Percentiles rank a stretch among this genome's conserved stretches.
phyloP scores from a whole-genome alignment of 2,888 invertebrate genomes.

The Cactoblastis cactorum region DNA sequence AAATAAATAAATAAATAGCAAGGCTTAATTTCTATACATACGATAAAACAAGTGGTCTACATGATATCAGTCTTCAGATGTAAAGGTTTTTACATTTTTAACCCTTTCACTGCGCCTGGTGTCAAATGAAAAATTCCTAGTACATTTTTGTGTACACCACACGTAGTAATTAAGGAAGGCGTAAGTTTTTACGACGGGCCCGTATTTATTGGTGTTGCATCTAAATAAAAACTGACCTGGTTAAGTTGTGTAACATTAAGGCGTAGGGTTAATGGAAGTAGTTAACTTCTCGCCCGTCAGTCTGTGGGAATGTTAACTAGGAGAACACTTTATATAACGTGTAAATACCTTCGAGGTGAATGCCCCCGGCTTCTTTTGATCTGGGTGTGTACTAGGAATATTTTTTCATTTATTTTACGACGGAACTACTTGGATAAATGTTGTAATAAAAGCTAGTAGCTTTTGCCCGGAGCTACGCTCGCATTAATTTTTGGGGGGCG shows the following conservation, averaged over 20 bases:
- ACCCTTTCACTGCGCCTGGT: too few relatives aligned
- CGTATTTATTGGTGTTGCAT: slow-evolving; percentile 9
- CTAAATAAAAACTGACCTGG: slow-evolving; percentile 19
- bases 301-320: background rate
- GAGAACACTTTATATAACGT: background rate
- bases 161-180: slow-evolving; percentile 22
- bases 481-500: too few relatives aligned
- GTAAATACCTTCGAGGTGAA: background rate
- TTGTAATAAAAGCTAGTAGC: too few relatives aligned
- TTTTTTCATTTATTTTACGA: too few relatives aligned
- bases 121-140: slow-evolving; percentile 26
- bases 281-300: background rate
- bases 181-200: slow-evolving; percentile 2
- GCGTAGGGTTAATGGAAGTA: slow-evolving; percentile 5
- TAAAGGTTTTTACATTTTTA: too few relatives aligned
- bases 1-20: too few relatives aligned
- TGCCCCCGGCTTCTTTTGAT: background rate
- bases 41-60: too few relatives aligned
- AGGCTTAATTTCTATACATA: too few relatives aligned
- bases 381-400: background rate
- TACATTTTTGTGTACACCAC: slow-evolving; percentile 27
- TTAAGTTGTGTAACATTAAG: slow-evolving; percentile 10
- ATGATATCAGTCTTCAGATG: too few relatives aligned
- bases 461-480: too few relatives aligned
- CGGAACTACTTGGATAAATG: too few relatives aligned